phyloP scores from a whole-genome alignment of 2,888 invertebrate species.

The Meghimatium bilineatum region DNA sequence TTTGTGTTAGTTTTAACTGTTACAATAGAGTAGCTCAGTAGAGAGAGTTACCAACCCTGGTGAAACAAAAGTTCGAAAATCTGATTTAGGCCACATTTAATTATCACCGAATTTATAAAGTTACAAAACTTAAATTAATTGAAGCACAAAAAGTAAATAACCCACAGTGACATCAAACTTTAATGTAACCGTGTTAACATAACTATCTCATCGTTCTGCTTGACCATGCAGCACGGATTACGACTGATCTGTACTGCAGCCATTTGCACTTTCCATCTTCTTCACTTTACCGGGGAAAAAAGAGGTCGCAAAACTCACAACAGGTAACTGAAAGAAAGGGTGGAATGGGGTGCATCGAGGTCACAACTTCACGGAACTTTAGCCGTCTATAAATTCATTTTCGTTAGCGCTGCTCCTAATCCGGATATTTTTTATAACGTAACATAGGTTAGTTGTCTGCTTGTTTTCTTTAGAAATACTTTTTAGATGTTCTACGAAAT shows the following conservation, averaged over 20 bases:
- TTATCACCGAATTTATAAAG: neutral
- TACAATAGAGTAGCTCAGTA: too few relatives aligned
- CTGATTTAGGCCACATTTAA: too few relatives aligned
- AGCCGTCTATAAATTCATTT: neutral
- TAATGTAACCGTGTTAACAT: neutral
- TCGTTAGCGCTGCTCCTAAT: neutral
- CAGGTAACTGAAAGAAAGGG: neutral
- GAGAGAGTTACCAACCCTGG: too few relatives aligned
- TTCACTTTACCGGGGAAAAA: neutral
- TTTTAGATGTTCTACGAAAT: too few relatives aligned
- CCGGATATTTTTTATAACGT: neutral
- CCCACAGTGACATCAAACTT: neutral
- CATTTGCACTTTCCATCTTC: constrained; percentile 6
- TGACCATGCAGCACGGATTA: neutral
- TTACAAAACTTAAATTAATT: neutral
- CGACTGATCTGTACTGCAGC: neutral
- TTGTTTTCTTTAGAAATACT: too few relatives aligned
- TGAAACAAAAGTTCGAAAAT: too few relatives aligned
- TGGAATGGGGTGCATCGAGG: neutral
- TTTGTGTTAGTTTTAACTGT: too few relatives aligned
- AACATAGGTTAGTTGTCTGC: too few relatives aligned
- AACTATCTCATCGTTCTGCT: neutral
- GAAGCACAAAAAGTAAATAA: neutral
- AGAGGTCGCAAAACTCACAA: neutral
- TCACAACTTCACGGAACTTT: neutral